Evolutionary conservation across 53 echinoderm and acorn worm genomes (phyloP).

Genomic region (Patiria pectinifera): DNA sequence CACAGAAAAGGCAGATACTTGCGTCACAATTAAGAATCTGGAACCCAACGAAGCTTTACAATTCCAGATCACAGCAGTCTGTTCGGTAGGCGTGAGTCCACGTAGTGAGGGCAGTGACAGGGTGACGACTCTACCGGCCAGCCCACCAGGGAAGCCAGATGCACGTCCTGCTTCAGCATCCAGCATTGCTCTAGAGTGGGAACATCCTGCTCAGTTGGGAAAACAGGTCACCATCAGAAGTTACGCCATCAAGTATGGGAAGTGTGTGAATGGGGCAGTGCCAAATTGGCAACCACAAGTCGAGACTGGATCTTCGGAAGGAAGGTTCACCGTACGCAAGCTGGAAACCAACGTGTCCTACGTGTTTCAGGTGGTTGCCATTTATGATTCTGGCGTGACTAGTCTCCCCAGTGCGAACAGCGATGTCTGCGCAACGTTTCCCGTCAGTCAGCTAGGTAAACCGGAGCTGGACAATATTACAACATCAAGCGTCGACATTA

Average conservation of each 20-base stretch:
- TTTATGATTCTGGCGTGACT: constrained; percentile 53
- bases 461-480: not conserved
- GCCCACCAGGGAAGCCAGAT: constrained; percentile 41
- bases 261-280: not conserved
- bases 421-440: constrained; percentile 34
- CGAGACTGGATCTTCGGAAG: not conserved
- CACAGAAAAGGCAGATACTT: not conserved
- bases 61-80: constrained; percentile 43
- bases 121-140: constrained; percentile 55
- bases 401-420: constrained; percentile 41
- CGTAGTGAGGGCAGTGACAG: constrained; percentile 14
- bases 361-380: constrained; percentile 50
- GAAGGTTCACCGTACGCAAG: constrained; percentile 24
- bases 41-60: constrained; percentile 27
- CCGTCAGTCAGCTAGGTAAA: constrained; percentile 52
- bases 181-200: constrained; percentile 53
- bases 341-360: constrained; percentile 57
- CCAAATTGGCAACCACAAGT: not conserved
- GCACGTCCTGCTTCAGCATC: constrained; percentile 15
- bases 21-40: constrained; percentile 5
- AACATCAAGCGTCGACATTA: constrained; percentile 31
- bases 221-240: not conserved
- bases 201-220: constrained; percentile 47
- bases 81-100: constrained; percentile 41
- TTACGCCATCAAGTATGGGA: constrained; percentile 36